A percentile compares a stretch with the other conserved stretches of the same genome.
phyloP scores from a whole-genome alignment of 1,140 invertebrate genomes.

The Drosophila paulistorum region DNA sequence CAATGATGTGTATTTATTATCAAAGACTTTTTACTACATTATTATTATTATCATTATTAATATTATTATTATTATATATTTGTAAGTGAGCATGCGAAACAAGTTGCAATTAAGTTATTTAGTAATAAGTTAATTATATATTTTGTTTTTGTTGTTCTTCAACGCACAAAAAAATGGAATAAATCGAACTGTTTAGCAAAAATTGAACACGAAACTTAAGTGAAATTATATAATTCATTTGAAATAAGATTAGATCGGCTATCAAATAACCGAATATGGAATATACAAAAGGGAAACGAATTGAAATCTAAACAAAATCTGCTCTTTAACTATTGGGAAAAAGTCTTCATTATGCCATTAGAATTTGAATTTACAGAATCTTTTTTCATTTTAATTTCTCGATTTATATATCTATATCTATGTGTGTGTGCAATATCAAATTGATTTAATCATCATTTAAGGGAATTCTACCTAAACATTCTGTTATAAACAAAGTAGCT shows the following conservation, averaged over 20 bases:
- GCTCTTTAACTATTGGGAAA: too few relatives aligned
- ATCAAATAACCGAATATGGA: not conserved
- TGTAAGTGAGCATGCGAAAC: conserved; percentile 59
- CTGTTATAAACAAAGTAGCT: too few relatives aligned
- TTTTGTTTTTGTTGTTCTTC: conserved; percentile 60
- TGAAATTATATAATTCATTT: conserved; percentile 17
- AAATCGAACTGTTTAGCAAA: conserved; percentile 50
- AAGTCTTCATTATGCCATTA: too few relatives aligned
- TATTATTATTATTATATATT: conserved; percentile 42
- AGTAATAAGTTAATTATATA: conserved; percentile 60
- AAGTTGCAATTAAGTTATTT: conserved; percentile 70
- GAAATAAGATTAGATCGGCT: not conserved
- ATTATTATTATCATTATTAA: conserved; percentile 56
- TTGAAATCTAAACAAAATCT: too few relatives aligned
- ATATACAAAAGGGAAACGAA: not conserved
- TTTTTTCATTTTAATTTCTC: too few relatives aligned
- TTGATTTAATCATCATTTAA: too few relatives aligned
- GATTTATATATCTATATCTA: too few relatives aligned
- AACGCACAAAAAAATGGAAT: conserved; percentile 70
- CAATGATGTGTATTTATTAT: conserved; percentile 62
- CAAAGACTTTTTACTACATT: conserved; percentile 61
- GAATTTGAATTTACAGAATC: too few relatives aligned
- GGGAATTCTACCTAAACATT: too few relatives aligned
- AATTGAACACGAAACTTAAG: conserved; percentile 4
- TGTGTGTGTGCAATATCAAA: too few relatives aligned